Percentiles rank a stretch among this genome's conserved stretches.
Conservation (phyloP, 53 echinoderm and acorn worm genomes). For the Holothuria leucospilota region DNA sequence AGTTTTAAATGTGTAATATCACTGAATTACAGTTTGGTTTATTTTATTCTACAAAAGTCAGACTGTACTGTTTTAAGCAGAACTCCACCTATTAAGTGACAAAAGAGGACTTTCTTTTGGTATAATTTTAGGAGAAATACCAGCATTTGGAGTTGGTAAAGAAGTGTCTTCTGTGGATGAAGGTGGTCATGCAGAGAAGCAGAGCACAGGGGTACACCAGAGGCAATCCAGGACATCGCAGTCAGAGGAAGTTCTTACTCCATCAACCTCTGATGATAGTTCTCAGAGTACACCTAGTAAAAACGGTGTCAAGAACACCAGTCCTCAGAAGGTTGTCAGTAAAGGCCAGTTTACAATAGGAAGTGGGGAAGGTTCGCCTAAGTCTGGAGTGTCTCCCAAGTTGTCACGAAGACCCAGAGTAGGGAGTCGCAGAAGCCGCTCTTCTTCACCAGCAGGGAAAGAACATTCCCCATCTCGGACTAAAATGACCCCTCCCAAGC, state of each 20-base stretch:
- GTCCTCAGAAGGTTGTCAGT: slow-evolving; percentile 72
- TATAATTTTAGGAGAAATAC: slow-evolving; percentile 21
- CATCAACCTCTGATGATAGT: slow-evolving; percentile 5
- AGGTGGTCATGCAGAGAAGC: not conserved
- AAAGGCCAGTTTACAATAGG: slow-evolving; percentile 91
- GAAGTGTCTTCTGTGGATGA: not conserved
- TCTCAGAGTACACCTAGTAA: slow-evolving; percentile 29
- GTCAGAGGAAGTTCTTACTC: not conserved
- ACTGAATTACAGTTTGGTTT: no score
- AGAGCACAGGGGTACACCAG: not conserved
- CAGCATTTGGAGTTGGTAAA: slow-evolving; percentile 36
- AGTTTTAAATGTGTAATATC: no score
- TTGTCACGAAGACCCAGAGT: slow-evolving; percentile 76
- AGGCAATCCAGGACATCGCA: not conserved
- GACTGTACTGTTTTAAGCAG: no score
- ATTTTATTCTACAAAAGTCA: no score
- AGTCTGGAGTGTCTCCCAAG: slow-evolving; percentile 89
- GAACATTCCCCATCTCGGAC: slow-evolving; percentile 85
- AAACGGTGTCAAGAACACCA: slow-evolving; percentile 30
- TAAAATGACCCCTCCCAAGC: slow-evolving; percentile 58
- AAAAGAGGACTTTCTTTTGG: no score
- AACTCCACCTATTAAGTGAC: no score
- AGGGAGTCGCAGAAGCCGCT: slow-evolving; percentile 81
- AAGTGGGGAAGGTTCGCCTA: slow-evolving; percentile 84
- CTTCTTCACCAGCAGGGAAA: slow-evolving; percentile 88